Percentiles rank a stretch among this genome's conserved stretches.
These are phyloP conservation scores for Nematostella vectensis DNA, from an alignment of 92 coral and sea anemone species.

Conservation along the genomic window DNA sequence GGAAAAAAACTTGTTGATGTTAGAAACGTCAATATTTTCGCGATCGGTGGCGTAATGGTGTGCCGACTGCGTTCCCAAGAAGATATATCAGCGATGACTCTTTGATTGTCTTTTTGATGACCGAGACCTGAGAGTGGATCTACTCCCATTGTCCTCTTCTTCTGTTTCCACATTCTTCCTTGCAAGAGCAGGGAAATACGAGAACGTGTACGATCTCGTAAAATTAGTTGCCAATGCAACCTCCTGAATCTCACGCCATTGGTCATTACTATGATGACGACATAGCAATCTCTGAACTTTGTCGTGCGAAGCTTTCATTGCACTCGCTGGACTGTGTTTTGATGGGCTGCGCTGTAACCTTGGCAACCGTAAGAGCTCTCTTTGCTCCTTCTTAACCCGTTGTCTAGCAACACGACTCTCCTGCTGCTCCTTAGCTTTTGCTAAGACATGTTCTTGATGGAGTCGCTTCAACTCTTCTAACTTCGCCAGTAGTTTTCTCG, in stretches of 20 bases:
- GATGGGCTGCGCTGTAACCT: not conserved
- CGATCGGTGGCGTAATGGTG: too few relatives aligned
- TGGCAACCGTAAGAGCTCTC: not conserved
- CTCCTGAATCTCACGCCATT: not conserved
- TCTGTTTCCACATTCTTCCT: too few relatives aligned
- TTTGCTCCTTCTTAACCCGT: not conserved
- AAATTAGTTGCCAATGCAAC: conserved; percentile 20
- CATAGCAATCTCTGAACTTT: not conserved
- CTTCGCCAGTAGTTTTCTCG: not conserved
- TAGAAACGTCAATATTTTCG: too few relatives aligned
- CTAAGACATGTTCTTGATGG: not conserved
- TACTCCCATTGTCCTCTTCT: too few relatives aligned
- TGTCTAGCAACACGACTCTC: not conserved
- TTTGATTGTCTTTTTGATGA: too few relatives aligned
- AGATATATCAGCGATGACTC: too few relatives aligned
- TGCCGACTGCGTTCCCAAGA: too few relatives aligned
- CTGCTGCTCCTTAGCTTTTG: not conserved
- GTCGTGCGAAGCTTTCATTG: not conserved
- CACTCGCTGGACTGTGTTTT: not conserved
- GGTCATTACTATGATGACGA: not conserved
- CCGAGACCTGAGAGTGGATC: too few relatives aligned
- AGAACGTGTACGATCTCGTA: conserved; percentile 57
- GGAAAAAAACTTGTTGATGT: too few relatives aligned
- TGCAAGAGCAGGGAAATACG: conserved; percentile 69
- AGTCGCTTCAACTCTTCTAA: not conserved